phyloP scores from a whole-genome alignment of 1,140 invertebrate genomes.

The Drosophila arizonae region DNA sequence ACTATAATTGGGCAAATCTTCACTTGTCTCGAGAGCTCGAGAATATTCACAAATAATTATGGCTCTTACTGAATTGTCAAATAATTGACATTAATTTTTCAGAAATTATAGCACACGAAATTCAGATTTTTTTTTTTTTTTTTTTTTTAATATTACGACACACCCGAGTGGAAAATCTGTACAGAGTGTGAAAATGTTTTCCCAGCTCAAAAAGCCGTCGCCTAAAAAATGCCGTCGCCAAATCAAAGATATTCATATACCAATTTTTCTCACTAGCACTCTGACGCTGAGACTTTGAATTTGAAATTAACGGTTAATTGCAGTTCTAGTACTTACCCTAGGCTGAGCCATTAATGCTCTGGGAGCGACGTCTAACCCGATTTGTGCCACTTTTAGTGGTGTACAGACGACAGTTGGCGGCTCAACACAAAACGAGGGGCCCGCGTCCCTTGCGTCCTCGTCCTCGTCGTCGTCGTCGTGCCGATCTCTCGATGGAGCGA shows the following conservation, averaged over 20 bases:
- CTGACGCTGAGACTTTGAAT: constrained; percentile 20
- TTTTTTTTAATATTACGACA: too few species aligned
- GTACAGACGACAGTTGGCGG: constrained; percentile 69
- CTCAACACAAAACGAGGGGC: constrained; percentile 65
- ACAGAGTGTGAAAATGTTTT: too few species aligned
- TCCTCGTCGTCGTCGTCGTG: constrained; percentile 31
- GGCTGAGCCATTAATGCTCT: constrained; percentile 83
- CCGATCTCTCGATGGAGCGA: constrained; percentile 3
- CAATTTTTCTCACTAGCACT: background rate
- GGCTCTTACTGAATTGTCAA: background rate
- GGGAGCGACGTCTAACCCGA: constrained; percentile 83
- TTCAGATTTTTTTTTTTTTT: too few species aligned
- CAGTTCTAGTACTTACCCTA: constrained; percentile 73
- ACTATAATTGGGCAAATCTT: background rate
- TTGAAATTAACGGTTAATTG: background rate
- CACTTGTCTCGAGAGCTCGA: background rate
- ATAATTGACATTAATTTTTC: too few species aligned
- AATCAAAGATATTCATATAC: background rate
- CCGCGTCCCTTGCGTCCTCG: constrained; percentile 49
- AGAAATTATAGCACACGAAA: too few species aligned
- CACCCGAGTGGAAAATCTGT: too few species aligned
- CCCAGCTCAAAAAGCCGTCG: constrained; percentile 23
- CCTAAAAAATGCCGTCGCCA: constrained; percentile 16
- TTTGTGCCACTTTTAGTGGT: constrained; percentile 83
- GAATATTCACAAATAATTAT: background rate